Evolutionary conservation across 1,140 invertebrate species (phyloP), one percentile per base, ranked within the genome.

Genomic region (Diorhabda carinulata): DNA sequence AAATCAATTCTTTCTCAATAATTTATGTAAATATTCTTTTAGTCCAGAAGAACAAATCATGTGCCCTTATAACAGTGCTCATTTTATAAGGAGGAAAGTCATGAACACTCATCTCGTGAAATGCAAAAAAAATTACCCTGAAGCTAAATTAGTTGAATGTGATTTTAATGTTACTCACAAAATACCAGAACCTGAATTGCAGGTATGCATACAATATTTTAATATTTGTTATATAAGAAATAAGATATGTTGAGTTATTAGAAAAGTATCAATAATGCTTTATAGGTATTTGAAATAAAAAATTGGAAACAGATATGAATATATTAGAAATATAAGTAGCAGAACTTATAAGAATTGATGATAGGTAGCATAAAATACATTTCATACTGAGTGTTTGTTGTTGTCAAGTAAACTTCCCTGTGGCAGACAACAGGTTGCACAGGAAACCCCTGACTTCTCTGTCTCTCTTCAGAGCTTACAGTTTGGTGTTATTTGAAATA

Each of bases 151-250:
- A 42, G 67, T 72, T 3, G 52, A 43, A 9, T 72, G 70, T 43
- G 67, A 72, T 57, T 72, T 72, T 66, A 69, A 72, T 57, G n/a
- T 57, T 42, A 72, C 45, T 4, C 70, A 72, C 63, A 66, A 66
- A 44, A 43, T 72, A 25, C 70, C 70, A 2, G 70, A 71, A 56
- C 57, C 66, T 7, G 70, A 71, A 60, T 43, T 70, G 9, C 63
- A 25, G 25, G 25, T 25, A 25, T 25, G 25, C 25, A 25, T 25
- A 25, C 25, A 25, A 25, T 25, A 10, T 3, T 61, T 69, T 64
- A 64, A 6, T 3, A 62, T 61, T 41, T 59, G 4, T 5, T 57
- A 67, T 25, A n/a, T 61, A 40, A 25, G 25, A 25, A 25, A 25
- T 25, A 25, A 25, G 25, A 25, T 0, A 25, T 25, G 25, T 25